These are phyloP conservation scores for Myripristis jacobus DNA, from an alignment of 2,797 vertebrate genomes.

Conservation along the genomic window DNA sequence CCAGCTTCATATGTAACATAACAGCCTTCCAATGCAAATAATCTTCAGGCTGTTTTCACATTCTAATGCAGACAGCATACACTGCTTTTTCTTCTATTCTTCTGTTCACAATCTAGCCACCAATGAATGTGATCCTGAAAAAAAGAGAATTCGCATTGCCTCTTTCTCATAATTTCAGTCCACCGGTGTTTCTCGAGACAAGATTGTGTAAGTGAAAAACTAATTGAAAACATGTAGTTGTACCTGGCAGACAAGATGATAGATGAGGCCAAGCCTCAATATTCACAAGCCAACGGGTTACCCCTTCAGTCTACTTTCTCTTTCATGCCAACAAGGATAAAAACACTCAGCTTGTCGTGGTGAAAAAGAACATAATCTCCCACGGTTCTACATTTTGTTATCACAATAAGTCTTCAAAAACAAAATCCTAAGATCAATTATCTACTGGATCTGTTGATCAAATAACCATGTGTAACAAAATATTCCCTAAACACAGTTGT, in stretches of 20 bases:
- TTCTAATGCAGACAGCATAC: not conserved
- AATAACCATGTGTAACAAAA: constrained; percentile 13
- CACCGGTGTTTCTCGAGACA: not conserved
- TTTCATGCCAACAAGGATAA: not conserved
- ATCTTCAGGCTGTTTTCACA: not conserved
- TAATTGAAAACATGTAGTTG: no score
- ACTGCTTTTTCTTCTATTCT: not conserved
- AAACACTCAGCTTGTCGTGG: not conserved
- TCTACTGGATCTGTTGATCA: constrained; percentile 30
- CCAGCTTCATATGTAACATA: no score
- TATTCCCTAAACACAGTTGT: constrained; percentile 34
- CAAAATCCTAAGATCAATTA: constrained; percentile 28
- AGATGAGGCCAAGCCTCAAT: no score
- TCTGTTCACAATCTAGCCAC: not conserved
- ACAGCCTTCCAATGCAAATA: not conserved
- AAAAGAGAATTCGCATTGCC: no score
- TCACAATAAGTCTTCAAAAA: constrained; percentile 26
- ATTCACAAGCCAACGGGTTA: not conserved
- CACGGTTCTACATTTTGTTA: not conserved
- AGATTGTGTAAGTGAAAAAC: no score
- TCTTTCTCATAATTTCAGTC: no score
- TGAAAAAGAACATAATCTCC: not conserved
- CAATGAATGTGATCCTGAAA: no score
- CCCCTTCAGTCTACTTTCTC: not conserved
- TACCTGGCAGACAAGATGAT: no score